Evolutionary conservation across 2,888 invertebrate species (phyloP).

Genomic region (Lithodes maja): DNA sequence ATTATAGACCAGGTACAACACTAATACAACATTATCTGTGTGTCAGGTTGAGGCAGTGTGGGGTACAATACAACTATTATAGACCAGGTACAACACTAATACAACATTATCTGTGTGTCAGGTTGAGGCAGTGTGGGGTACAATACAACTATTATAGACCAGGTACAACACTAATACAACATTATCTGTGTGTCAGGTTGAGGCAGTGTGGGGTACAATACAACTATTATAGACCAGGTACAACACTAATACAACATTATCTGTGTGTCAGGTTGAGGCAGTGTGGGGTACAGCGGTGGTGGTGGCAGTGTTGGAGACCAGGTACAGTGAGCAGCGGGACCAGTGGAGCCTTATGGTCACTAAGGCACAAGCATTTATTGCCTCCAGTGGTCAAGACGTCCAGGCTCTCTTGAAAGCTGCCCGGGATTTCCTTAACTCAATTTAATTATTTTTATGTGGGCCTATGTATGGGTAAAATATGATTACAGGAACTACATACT

Average conservation of each 20-base stretch:
- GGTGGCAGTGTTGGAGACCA: constrained; percentile 22
- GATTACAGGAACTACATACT: too few species aligned
- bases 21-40: too few species aligned
- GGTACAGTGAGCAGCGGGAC: not conserved
- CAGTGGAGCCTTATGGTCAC: constrained; percentile 15
- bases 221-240: too few species aligned
- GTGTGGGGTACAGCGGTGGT: constrained; percentile 24
- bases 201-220: not conserved
- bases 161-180: too few species aligned
- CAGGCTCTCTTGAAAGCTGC: not conserved
- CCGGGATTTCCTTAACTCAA: not conserved
- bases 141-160: too few species aligned
- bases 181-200: not conserved
- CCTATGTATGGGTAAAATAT: too few species aligned
- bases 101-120: too few species aligned
- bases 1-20: too few species aligned
- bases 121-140: too few species aligned
- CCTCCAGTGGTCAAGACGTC: not conserved
- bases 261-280: not conserved
- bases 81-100: too few species aligned
- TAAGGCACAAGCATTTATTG: constrained; percentile 3
- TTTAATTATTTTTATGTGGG: not conserved
- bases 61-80: too few species aligned
- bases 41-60: too few species aligned
- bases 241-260: not conserved